Evolutionary conservation across 2,113 vertebrate genomes (phyloP), one percentile per base, ranked within the genome.

Genomic region (Phrynosoma platyrhinos): DNA sequence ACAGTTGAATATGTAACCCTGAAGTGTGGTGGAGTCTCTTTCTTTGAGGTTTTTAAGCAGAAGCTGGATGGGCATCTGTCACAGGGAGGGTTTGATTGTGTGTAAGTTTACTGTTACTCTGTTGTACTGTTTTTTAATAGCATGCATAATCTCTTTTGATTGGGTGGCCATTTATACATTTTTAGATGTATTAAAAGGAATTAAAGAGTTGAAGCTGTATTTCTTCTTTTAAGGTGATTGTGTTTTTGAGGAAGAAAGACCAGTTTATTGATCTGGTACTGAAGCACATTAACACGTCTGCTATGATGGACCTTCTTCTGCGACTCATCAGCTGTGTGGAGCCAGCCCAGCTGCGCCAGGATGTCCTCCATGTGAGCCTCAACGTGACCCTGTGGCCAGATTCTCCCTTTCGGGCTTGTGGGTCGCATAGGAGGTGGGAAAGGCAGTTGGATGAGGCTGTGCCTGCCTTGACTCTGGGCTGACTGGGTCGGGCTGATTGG

Each of bases 231-330:
- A 10, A 99, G 98, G 98, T 99, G 92, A 98, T 99, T 36, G 90
- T 95, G 0, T 99, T 99, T 92, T 84, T 99, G 94, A 98, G 97
- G 97, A 98, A 97, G 93, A 99, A 99, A 92, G 98, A 98, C 75
- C 95, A 96, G 55, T 99, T 99, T 79, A 96, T 99, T 62, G 96
- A 97, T 94, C 96, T 98, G 95, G 98, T 99, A 95, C 96, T 99
- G 81, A 98, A 98, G 96, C 98, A 99, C 91, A 98, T 99, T 0
- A 98, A 98, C 75, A 98, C 98, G 3, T 99, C 99, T 0, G 98
- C 99, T 52, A 99, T 99, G 98, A 99, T 99, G 98, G 99, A 99
- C 95, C 95, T 99, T 76, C 96, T 99, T 87, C 97, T 99, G 82
- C 98, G 98, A 21, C 98, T 99, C 32, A 98, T 98, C 95, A 99